phyloP scores from a whole-genome alignment of 2,797 vertebrate genomes.

The Artibeus jamaicensis region DNA sequence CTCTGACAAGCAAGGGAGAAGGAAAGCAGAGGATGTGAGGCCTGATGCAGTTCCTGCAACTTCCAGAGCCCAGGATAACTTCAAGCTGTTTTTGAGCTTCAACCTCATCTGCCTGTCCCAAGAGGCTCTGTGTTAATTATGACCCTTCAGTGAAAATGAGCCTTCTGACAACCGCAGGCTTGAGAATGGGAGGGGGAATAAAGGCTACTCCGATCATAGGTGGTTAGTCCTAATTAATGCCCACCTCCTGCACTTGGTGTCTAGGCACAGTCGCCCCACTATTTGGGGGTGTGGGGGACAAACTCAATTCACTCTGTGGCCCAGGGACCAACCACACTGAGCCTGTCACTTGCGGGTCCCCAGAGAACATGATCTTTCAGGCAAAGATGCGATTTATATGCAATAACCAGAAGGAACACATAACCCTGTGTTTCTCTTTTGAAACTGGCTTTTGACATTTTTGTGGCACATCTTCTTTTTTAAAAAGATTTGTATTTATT shows the following conservation, averaged over 20 bases:
- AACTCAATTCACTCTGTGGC: background rate
- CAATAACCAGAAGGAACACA: constrained; percentile 48
- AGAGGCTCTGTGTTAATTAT: constrained; percentile 48
- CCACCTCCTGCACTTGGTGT: constrained; percentile 27
- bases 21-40: background rate
- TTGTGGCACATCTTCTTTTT: background rate
- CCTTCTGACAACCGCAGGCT: constrained; percentile 64
- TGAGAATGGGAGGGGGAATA: constrained; percentile 63
- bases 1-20: background rate
- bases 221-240: constrained; percentile 74
- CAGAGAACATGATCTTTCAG: constrained; percentile 30
- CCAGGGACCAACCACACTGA: constrained; percentile 45
- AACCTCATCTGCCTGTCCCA: constrained; percentile 57
- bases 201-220: constrained; percentile 69
- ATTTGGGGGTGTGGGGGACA: background rate
- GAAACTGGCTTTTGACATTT: constrained; percentile 62
- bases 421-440: constrained; percentile 46
- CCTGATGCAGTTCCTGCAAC: background rate
- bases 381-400: constrained; percentile 56
- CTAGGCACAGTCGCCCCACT: constrained; percentile 46
- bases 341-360: constrained; percentile 25
- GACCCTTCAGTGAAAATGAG: constrained; percentile 53
- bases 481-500: no score
- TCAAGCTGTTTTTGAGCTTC: constrained; percentile 51
- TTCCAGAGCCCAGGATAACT: background rate